These are phyloP conservation scores for Cordilura impudica DNA, from an alignment of 2,888 invertebrate genomes.

Conservation along the genomic window DNA sequence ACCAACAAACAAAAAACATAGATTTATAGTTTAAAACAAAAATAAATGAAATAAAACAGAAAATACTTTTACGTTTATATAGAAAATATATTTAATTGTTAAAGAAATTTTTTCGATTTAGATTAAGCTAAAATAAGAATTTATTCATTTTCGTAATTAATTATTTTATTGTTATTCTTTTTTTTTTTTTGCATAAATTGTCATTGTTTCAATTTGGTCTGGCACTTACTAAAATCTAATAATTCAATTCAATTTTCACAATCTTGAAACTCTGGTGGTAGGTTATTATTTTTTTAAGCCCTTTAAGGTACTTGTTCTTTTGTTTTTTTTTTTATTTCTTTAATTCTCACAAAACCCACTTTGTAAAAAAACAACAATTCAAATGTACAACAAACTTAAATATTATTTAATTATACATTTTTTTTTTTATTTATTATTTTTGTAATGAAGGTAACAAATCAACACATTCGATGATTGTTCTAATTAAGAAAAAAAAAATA, in stretches of 20 bases:
- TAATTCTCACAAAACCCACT: not conserved
- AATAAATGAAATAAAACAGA: constrained; percentile 32
- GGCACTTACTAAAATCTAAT: constrained; percentile 33
- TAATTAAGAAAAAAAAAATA: not conserved
- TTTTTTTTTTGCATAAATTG: not conserved
- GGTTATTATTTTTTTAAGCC: not conserved
- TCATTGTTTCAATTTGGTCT: constrained; percentile 29
- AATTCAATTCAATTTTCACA: not conserved
- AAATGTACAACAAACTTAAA: constrained; percentile 56
- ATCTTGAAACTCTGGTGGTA: not conserved
- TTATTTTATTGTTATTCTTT: constrained; percentile 12
- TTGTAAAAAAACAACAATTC: constrained; percentile 7
- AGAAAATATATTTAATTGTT: constrained; percentile 61
- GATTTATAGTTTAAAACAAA: constrained; percentile 43
- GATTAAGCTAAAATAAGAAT: constrained; percentile 42
- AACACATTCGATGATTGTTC: not conserved
- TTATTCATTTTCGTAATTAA: constrained; percentile 22
- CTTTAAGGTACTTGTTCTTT: not conserved
- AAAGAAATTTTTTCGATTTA: constrained; percentile 48
- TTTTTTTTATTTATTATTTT: not conserved
- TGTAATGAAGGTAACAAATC: constrained; percentile 21
- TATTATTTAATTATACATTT: constrained; percentile 26
- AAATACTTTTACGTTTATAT: constrained; percentile 51
- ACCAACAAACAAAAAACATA: constrained; percentile 22
- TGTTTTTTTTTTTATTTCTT: not conserved